Evolutionary conservation across 1,140 invertebrate genomes (phyloP), one percentile per base, ranked within the genome.

Genomic region (Drosophila busckii): DNA sequence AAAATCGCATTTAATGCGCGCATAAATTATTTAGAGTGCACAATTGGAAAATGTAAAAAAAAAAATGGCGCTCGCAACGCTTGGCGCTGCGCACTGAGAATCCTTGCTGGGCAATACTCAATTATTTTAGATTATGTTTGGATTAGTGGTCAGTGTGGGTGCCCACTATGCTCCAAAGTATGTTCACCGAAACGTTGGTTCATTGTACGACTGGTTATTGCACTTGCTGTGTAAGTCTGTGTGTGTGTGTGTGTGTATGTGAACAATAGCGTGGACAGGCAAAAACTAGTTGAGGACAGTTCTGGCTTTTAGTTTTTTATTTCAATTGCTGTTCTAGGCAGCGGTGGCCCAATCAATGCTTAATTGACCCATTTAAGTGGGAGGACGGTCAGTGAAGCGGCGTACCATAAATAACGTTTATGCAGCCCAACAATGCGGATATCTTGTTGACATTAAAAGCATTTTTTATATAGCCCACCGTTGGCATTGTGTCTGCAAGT

Each of bases 51-150:
- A 3, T 2, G 3, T 4, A 20, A 13, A 4, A 9, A 9, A 40
- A 63, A 53, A 41, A 41, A 26, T 50, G 46, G n/a, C 35, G 54
- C 37, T 41, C 50, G 20, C 46, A 34, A 54, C 38, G 41, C 50
- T 16, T 3, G 19, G 32, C 32, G 7, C 19, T 6, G 48, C 23
- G 20, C 10, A 29, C 22, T 6, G 16, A 42, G 50, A 25, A 34
- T 48, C 12, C 52, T 66, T 34, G 60, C 53, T 29, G 54, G 58
- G 59, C 75, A 54, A 73, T 78, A 80, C 68, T 80, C 73, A 80
- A 80, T 80, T 80, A 80, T 80, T 80, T 80, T 82, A 80, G 73
- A 82, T 80, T 80, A 80, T 73, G 73, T 82, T 80, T 73, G 73
- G 73, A 82, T 80, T 80, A 80, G 73, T 76, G 70, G 73, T 82